Base-by-base conservation (phyloP, 2,888 invertebrate genomes). In the Drosophila setosimentum region DNA sequence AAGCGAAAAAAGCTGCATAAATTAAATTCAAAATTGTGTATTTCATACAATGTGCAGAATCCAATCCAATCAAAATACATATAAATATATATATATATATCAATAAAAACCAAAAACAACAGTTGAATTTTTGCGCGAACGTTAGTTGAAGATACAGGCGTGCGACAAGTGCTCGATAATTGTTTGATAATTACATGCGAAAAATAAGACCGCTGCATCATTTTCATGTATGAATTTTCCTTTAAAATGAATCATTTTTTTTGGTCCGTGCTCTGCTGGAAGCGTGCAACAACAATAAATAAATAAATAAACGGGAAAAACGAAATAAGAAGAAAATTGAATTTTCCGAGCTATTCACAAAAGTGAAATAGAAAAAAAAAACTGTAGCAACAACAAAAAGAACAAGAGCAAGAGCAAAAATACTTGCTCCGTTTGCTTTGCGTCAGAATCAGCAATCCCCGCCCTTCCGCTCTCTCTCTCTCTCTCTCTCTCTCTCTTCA, bases 391-490 rank as follows among this genome's bases (percentile, higher is more conserved):
- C 35, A 70, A 61, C 42, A 63, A 27, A 51, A 64, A 61, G 37
- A 63, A 70, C 63, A 74, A 79, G 57, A 74, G 40, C 57, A 75
- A 40, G n/a, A 45, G 8, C 24, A 16, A 35, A 67, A 67, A 68
- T 74, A 50, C 63, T 58, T 57, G 75, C 51, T 63, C 57, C 74
- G 67, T 68, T 78, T 83, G 81, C 87, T 70, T 73, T 82, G 89
- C 83, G 83, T 84, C 89, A 84, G 83, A 78, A 80, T 68, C 64
- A 66, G 68, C 72, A 49, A 66, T 51, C 80, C 72, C 51, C 64
- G 32, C 58, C 51, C 53, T 53, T 30, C 30, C 62, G 18, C 64
- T 32, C 42, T 27, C 48, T 42, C 53, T n/a, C 35, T 51, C 61
- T 29, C 51, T 49, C 64, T 42, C 42, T 30, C 51, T 42, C 49